Percentiles rank a stretch among this genome's conserved stretches.
Evolutionary conservation across 2,113 vertebrate species (phyloP).

Genomic region (Epinephelus fuscoguttatus): DNA sequence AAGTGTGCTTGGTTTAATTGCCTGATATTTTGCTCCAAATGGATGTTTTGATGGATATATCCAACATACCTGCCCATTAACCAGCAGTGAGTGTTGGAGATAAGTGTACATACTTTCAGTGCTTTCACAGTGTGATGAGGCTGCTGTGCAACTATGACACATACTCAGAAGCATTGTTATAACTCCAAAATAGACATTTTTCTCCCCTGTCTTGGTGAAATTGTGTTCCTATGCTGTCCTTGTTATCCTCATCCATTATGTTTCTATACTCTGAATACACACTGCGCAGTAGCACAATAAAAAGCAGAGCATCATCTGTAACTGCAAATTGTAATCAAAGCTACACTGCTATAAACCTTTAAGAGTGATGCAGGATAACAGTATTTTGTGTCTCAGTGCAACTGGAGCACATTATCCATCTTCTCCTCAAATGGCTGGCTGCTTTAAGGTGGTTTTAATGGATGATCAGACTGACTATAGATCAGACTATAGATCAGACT

Average conservation of each 20-base stretch:
- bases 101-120: constrained; percentile 1
- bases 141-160: constrained; percentile 9
- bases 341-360: constrained; percentile 17
- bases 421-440: constrained; percentile 34
- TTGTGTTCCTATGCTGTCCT: not conserved
- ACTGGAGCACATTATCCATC: constrained; percentile 30
- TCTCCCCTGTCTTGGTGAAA: not conserved
- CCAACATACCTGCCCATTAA: constrained; percentile 4
- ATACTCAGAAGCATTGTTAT: constrained; percentile 5
- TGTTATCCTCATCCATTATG: constrained; percentile 4
- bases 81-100: not conserved
- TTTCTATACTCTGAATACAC: not conserved
- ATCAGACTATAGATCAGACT: constrained; percentile 38
- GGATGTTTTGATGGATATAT: constrained; percentile 31
- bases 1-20: constrained; percentile 5
- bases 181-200: not conserved
- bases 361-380: constrained; percentile 15
- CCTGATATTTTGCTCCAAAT: constrained; percentile 29
- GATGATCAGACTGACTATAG: constrained; percentile 43
- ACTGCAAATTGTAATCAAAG: constrained; percentile 20
- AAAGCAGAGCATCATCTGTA: constrained; percentile 16
- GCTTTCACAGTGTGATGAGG: constrained; percentile 25
- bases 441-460: constrained; percentile 40
- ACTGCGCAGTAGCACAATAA: not conserved
- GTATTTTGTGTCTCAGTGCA: constrained; percentile 18